A percentile compares a stretch with the other conserved stretches of the same genome.
Evolutionary conservation across 2,113 vertebrate genomes (phyloP).

Genomic region (Helogale parvula): DNA sequence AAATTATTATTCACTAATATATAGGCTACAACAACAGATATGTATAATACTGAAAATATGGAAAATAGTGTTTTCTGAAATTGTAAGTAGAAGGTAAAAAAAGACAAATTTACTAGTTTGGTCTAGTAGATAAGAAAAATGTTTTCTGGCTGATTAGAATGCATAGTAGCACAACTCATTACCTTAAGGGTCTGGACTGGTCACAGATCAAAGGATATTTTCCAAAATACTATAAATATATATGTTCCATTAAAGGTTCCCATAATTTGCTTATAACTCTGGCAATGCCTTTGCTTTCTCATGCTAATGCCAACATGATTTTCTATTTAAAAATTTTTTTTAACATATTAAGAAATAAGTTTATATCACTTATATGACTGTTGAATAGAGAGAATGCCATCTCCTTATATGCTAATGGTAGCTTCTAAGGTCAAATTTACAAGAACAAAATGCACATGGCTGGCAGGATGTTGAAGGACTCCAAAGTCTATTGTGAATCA

Average conservation of each 20-base stretch:
- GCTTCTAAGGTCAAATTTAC: not conserved
- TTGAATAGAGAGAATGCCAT: not conserved
- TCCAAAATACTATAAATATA: not conserved
- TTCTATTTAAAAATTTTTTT: not conserved
- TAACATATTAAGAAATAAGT: not conserved
- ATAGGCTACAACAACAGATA: not conserved
- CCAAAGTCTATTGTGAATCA: not conserved
- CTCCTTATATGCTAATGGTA: not conserved
- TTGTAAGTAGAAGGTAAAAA: not conserved
- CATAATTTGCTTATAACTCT: not conserved
- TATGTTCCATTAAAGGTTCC: not conserved
- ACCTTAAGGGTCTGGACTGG: not conserved
- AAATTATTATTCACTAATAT: not conserved
- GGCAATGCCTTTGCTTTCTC: not conserved
- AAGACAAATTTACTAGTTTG: not conserved
- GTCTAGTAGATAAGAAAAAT: not conserved
- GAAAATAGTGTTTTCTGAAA: slow-evolving; percentile 1
- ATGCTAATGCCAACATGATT: not conserved
- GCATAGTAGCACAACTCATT: not conserved
- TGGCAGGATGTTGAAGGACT: not conserved
- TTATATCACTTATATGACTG: not conserved
- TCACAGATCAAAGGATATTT: not conserved
- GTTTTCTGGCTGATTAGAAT: not conserved
- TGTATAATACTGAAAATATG: not conserved
- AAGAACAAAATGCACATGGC: not conserved